phyloP scores from a whole-genome alignment of 1,140 invertebrate species.

The Philaenus spumarius region DNA sequence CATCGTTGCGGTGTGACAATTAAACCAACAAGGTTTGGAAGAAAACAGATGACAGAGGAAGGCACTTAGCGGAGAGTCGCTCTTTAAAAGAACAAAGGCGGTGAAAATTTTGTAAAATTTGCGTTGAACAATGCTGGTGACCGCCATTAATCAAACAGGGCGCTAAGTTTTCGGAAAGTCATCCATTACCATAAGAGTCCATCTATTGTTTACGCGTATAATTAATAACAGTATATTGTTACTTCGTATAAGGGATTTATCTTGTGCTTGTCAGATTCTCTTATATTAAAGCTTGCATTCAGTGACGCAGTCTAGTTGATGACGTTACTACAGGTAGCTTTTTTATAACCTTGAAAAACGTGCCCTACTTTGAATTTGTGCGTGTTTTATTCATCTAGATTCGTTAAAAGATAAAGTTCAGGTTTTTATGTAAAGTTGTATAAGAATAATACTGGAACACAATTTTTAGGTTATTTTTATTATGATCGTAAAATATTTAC shows the following conservation, averaged over 20 bases:
- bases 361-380: no score
- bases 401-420: no score
- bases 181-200: slow-evolving; percentile 7
- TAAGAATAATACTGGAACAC: no score
- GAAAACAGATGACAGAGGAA: not conserved
- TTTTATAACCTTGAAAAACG: no score
- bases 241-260: not conserved
- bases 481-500: no score
- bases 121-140: not conserved
- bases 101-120: not conserved
- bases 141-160: slow-evolving; percentile 3
- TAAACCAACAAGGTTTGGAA: not conserved
- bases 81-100: not conserved
- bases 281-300: no score
- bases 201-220: not conserved
- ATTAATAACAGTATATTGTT: slow-evolving; percentile 5
- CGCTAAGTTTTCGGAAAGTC: slow-evolving; percentile 6
- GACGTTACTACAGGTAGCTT: no score
- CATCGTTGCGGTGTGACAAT: no score
- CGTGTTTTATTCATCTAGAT: no score
- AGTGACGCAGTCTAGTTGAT: no score
- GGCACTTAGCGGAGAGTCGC: not conserved
- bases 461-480: no score
- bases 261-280: not conserved
- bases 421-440: no score